phyloP scores from a whole-genome alignment of 1,140 invertebrate genomes.

The Saccostrea echinata region DNA sequence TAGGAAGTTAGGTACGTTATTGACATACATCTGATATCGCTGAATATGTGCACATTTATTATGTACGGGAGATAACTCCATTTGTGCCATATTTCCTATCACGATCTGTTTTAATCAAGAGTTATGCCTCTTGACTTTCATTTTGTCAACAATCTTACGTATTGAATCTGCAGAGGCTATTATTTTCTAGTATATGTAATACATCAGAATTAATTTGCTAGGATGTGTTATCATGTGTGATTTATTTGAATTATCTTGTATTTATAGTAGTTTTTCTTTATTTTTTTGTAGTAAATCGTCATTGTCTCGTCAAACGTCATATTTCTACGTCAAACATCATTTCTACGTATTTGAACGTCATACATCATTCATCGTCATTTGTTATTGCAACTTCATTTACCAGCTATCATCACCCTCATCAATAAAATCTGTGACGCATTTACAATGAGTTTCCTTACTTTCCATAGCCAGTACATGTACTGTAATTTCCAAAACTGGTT shows the following conservation, averaged over 20 bases:
- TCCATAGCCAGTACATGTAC: background rate
- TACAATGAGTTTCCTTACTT: background rate
- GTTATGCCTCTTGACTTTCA: background rate
- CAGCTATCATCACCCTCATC: background rate
- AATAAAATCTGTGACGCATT: background rate
- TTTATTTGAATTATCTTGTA: background rate
- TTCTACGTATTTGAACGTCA: background rate
- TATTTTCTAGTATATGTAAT: background rate
- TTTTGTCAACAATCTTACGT: background rate
- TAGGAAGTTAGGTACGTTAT: background rate
- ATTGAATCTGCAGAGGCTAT: background rate
- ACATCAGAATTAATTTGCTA: background rate
- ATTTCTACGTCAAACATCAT: background rate
- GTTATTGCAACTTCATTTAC: too few species aligned
- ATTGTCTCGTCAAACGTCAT: background rate
- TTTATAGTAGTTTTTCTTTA: background rate
- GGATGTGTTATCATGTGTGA: background rate
- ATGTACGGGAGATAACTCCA: background rate
- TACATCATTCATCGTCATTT: background rate
- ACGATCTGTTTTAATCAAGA: background rate
- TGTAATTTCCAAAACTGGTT: too few species aligned
- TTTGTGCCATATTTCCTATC: background rate
- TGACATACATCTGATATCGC: background rate
- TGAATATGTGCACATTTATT: background rate
- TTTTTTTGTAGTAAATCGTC: constrained; percentile 26